A percentile compares a stretch with the other conserved stretches of the same genome.
Conservation (phyloP, 2,888 invertebrate genomes). For the Bombyx huttoni region DNA sequence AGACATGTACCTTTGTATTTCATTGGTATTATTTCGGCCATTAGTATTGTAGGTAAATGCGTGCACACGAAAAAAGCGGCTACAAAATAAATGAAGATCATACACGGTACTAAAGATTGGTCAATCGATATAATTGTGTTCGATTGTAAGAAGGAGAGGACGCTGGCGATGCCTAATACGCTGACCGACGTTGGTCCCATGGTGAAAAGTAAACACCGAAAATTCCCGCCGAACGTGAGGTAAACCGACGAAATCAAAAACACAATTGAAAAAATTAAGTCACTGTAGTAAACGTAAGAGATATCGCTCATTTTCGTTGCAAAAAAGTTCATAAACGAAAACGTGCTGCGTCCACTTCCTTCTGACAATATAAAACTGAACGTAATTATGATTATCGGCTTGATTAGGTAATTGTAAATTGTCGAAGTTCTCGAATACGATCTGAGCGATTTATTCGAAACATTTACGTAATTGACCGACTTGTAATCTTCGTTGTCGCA, state of each 20-base stretch:
- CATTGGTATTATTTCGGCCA: constrained; percentile 25
- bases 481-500: constrained; percentile 33
- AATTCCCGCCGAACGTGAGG: constrained; percentile 12
- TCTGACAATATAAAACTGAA: constrained; percentile 24
- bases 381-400: constrained; percentile 23
- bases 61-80: constrained; percentile 22
- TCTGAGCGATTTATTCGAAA: constrained; percentile 4
- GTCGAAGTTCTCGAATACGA: constrained; percentile 5
- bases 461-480: constrained; percentile 13
- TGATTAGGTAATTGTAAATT: constrained; percentile 18
- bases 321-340: constrained; percentile 22
- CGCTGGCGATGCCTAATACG: constrained; percentile 14
- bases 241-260: constrained; percentile 13
- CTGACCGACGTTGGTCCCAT: constrained; percentile 17
- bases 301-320: constrained; percentile 23
- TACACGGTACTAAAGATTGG: constrained; percentile 13
- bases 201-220: constrained; percentile 21
- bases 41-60: constrained; percentile 18
- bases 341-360: constrained; percentile 30
- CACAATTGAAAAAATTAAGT: constrained; percentile 25
- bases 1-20: constrained; percentile 18
- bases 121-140: constrained; percentile 10
- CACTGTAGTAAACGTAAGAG: constrained; percentile 26
- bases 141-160: constrained; percentile 11
- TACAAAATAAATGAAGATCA: constrained; percentile 16